Conservation (phyloP, 2,888 invertebrate species). For the Epinotia ramella region DNA sequence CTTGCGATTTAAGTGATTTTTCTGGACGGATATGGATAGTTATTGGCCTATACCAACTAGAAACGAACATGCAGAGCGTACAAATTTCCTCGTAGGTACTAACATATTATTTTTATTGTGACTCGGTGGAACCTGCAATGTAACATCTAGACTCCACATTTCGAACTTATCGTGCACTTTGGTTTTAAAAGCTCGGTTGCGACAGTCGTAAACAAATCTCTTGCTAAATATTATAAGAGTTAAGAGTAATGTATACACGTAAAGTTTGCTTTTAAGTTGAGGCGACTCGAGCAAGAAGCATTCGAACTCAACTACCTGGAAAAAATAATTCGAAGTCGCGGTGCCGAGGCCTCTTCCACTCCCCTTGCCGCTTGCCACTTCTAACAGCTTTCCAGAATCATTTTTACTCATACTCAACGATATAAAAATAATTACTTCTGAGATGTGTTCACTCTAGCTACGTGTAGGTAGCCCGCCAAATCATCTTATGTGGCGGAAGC, state of each 20-base stretch:
- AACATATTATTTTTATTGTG: constrained; percentile 7
- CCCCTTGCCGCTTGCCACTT: constrained; percentile 49
- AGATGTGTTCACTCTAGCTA: constrained; percentile 17
- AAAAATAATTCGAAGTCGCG: constrained; percentile 80
- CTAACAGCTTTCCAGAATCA: constrained; percentile 60
- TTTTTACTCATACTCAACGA: constrained; percentile 66
- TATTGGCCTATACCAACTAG: too few species aligned
- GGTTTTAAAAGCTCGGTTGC: constrained; percentile 31
- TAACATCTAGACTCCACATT: constrained; percentile 30
- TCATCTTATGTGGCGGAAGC: background rate
- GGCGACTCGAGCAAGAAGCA: constrained; percentile 79
- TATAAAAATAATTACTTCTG: constrained; percentile 59
- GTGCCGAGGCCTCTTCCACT: constrained; percentile 60
- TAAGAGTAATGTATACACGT: constrained; percentile 82
- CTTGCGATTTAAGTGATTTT: too few species aligned
- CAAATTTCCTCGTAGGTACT: background rate
- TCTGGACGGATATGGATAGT: too few species aligned
- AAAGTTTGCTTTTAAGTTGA: constrained; percentile 82
- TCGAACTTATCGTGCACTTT: constrained; percentile 38
- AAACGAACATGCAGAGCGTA: background rate
- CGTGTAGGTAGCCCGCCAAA: constrained; percentile 1
- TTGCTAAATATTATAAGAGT: constrained; percentile 78
- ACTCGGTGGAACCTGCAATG: constrained; percentile 30
- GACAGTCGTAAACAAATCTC: constrained; percentile 48
- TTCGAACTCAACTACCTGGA: constrained; percentile 83